These are phyloP conservation scores for Tetragnatha versicolor DNA, from an alignment of 1,140 invertebrate species.

Conservation along the genomic window DNA sequence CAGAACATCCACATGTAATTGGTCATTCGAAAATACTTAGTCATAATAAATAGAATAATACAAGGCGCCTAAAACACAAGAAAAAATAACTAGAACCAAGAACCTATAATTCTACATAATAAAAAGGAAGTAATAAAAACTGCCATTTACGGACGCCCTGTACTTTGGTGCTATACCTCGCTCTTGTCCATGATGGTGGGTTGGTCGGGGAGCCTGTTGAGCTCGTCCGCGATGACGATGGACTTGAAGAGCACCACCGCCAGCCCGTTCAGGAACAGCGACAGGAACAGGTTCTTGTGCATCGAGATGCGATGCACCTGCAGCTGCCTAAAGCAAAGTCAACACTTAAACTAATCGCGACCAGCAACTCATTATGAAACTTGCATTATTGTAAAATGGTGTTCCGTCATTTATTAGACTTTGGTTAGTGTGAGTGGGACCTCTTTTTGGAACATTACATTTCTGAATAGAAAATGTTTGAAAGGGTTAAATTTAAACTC, in stretches of 20 bases:
- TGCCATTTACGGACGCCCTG: slow-evolving; percentile 57
- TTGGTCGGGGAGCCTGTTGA: slow-evolving; percentile 56
- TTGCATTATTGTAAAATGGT: too few relatives aligned
- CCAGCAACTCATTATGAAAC: too few relatives aligned
- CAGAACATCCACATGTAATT: slow-evolving; percentile 73
- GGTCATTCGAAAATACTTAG: slow-evolving; percentile 67
- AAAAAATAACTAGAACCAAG: neutral
- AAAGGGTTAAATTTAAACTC: too few relatives aligned
- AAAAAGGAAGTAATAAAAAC: neutral
- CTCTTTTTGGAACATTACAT: too few relatives aligned
- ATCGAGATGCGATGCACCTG: slow-evolving; percentile 66
- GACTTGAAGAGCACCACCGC: slow-evolving; percentile 65
- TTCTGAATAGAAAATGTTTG: too few relatives aligned
- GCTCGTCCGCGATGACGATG: slow-evolving; percentile 63
- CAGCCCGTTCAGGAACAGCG: slow-evolving; percentile 66
- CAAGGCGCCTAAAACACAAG: slow-evolving; percentile 36
- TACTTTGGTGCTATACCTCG: too few relatives aligned
- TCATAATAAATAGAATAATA: slow-evolving; percentile 49
- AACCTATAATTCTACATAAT: neutral
- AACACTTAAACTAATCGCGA: too few relatives aligned
- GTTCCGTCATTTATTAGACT: too few relatives aligned
- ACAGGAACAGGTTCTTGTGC: slow-evolving; percentile 69
- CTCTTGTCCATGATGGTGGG: slow-evolving; percentile 31
- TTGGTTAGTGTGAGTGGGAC: too few relatives aligned
- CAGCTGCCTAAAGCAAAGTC: slow-evolving; percentile 65